Evolutionary conservation across 1,140 invertebrate species (phyloP).

Genomic region (Drosophila seguyi): DNA sequence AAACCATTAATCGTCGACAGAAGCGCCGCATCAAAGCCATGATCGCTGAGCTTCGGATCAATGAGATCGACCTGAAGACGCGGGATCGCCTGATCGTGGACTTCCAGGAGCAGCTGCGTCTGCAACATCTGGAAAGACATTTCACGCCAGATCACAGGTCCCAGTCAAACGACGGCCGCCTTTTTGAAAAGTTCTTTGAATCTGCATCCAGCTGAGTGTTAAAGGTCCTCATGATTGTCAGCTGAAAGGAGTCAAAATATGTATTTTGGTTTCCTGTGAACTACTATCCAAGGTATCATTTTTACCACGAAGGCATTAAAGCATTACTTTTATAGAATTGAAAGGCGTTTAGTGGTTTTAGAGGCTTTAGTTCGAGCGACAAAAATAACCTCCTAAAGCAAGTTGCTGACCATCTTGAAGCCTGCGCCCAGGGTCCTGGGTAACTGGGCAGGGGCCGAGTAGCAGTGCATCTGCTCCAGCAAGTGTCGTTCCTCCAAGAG

Average conservation of each 20-base stretch:
- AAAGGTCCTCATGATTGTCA: neutral
- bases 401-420: slow-evolving; percentile 70
- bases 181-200: slow-evolving; percentile 6
- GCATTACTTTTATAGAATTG: neutral
- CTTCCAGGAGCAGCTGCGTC: slow-evolving; percentile 48
- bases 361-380: too few species aligned
- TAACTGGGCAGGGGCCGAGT: slow-evolving; percentile 71
- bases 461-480: slow-evolving; percentile 80
- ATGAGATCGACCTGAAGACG: slow-evolving; percentile 70
- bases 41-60: slow-evolving; percentile 69
- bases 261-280: neutral
- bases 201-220: neutral
- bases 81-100: slow-evolving; percentile 59
- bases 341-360: neutral
- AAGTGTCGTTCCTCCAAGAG: slow-evolving; percentile 74
- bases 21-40: slow-evolving; percentile 61
- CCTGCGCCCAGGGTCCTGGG: slow-evolving; percentile 73
- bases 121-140: neutral
- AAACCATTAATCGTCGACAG: slow-evolving; percentile 56
- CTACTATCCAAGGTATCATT: slow-evolving; percentile 2
- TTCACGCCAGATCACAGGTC: too few species aligned
- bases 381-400: slow-evolving; percentile 36
- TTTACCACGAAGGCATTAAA: slow-evolving; percentile 5
- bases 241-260: neutral
- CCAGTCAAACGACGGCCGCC: neutral